These are phyloP conservation scores for Chrysocyon brachyurus DNA, from an alignment of 2,797 vertebrate species.

Conservation along the genomic window DNA sequence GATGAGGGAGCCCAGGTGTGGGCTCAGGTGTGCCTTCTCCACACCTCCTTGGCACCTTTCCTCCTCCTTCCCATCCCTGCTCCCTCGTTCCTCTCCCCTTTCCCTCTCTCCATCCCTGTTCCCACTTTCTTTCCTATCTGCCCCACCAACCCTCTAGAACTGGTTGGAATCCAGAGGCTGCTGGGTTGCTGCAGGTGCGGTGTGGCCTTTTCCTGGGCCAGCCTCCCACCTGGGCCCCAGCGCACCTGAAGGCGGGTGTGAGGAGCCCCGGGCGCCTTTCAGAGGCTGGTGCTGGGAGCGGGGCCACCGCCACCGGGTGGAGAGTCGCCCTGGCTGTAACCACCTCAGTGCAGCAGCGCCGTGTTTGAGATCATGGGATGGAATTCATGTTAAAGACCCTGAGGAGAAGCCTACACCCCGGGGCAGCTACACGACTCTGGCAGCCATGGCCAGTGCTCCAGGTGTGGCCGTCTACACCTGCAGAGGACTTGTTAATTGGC, in stretches of 20 bases:
- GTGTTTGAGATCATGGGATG: too few species aligned
- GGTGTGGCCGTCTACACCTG: neutral
- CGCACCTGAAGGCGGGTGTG: neutral
- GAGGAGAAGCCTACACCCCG: neutral
- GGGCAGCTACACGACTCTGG: neutral
- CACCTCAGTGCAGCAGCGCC: accelerated
- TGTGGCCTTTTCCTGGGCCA: neutral
- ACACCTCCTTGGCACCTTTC: neutral
- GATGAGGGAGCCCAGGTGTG: neutral
- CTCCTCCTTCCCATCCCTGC: neutral
- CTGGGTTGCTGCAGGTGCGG: neutral
- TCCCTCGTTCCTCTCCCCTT: neutral
- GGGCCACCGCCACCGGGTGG: accelerated
- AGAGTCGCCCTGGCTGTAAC: neutral
- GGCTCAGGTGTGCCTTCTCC: too few species aligned
- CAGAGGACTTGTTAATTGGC: neutral
- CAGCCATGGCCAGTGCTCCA: neutral
- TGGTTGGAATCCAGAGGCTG: neutral
- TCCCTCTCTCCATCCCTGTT: neutral
- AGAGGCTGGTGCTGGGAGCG: neutral
- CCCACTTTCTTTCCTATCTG: neutral
- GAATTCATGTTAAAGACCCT: neutral
- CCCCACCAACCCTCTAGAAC: neutral
- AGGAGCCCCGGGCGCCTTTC: neutral
- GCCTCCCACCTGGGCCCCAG: neutral